Evolutionary conservation across 2,113 vertebrate genomes (phyloP).

Genomic region (Brevimyrus niger): DNA sequence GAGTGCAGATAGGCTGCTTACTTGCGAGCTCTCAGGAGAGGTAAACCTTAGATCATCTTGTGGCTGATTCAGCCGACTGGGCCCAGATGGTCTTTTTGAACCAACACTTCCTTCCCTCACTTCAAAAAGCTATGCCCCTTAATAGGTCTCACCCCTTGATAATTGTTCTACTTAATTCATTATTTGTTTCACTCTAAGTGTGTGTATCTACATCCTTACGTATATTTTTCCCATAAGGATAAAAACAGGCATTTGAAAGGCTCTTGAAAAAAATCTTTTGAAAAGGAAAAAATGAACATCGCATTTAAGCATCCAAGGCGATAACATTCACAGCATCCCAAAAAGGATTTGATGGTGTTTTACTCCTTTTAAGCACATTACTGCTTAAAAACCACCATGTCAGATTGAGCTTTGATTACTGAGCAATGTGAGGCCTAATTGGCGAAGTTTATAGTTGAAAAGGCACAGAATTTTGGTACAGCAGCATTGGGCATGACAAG

Average conservation of each 20-base stretch:
- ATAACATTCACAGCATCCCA: background rate
- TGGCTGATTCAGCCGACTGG: background rate
- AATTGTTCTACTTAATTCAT: constrained; percentile 1
- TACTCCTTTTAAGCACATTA: background rate
- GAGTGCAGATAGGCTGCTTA: constrained; percentile 20
- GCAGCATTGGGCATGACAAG: background rate
- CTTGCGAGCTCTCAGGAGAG: background rate
- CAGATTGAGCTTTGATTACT: background rate
- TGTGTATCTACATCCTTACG: background rate
- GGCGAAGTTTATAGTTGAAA: background rate
- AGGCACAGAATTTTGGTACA: background rate
- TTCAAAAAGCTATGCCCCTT: constrained; percentile 22
- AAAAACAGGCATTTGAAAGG: constrained; percentile 29
- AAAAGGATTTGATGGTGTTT: background rate
- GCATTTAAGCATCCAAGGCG: background rate
- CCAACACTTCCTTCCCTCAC: background rate
- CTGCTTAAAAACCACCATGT: background rate
- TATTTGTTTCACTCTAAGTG: background rate
- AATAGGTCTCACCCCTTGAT: background rate
- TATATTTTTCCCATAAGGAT: background rate
- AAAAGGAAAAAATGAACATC: background rate
- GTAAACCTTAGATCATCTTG: background rate
- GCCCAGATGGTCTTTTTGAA: background rate
- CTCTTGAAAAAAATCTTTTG: constrained; percentile 13
- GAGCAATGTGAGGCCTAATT: background rate